phyloP scores from a whole-genome alignment of 2,797 vertebrate genomes.

The Pterois miles region DNA sequence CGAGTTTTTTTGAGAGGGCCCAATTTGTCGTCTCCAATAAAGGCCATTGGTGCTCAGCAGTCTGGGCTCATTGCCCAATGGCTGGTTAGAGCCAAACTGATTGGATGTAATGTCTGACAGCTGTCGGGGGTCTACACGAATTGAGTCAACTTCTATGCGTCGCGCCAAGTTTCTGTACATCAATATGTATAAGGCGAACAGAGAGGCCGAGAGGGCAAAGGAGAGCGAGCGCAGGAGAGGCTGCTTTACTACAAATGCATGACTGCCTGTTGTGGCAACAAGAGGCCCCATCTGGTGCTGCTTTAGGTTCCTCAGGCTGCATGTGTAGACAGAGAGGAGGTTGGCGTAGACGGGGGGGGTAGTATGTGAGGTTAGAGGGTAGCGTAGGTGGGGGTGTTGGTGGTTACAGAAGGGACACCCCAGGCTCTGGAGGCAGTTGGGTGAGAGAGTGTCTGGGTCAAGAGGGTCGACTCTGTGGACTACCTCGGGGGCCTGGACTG shows the following conservation, averaged over 20 bases:
- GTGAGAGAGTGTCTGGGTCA: constrained; percentile 67
- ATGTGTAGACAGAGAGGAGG: constrained; percentile 44
- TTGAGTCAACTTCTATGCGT: constrained; percentile 65
- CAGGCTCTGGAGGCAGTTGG: constrained; percentile 52
- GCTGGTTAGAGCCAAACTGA: constrained; percentile 73
- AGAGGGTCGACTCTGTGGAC: constrained; percentile 42
- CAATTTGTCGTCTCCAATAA: constrained; percentile 84
- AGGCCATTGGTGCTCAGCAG: constrained; percentile 70
- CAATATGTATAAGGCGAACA: constrained; percentile 72
- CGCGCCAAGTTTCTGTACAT: constrained; percentile 74
- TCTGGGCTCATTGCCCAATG: constrained; percentile 76
- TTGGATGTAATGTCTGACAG: constrained; percentile 83
- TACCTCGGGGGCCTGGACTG: constrained; percentile 34
- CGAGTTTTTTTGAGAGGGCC: constrained; percentile 67
- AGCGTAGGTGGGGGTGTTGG: constrained; percentile 21
- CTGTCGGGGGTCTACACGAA: constrained; percentile 70
- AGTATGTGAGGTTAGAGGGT: constrained; percentile 31
- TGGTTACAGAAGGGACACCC: constrained; percentile 55
- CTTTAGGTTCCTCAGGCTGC: constrained; percentile 66
- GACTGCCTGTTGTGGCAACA: constrained; percentile 71
- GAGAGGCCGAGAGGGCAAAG: constrained; percentile 48
- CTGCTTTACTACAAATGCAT: constrained; percentile 58
- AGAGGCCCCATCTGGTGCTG: constrained; percentile 75
- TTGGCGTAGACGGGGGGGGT: constrained; percentile 18
- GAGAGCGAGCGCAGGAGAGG: constrained; percentile 34